These are phyloP conservation scores for Amblyjoppa fuscipennis DNA, from an alignment of 2,888 invertebrate genomes.

Conservation along the genomic window DNA sequence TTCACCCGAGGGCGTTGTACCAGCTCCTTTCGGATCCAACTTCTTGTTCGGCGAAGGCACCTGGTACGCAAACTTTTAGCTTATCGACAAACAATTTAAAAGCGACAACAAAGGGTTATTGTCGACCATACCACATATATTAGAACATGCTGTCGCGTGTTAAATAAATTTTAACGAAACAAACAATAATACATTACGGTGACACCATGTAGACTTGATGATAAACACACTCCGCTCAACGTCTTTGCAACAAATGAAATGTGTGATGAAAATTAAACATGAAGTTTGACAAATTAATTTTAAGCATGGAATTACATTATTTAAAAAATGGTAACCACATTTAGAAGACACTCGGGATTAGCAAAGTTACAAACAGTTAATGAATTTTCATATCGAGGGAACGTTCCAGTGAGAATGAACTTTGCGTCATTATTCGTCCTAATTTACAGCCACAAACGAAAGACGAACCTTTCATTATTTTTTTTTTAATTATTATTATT, in stretches of 20 bases:
- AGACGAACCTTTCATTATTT: neutral
- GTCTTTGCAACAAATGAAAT: slow-evolving; percentile 31
- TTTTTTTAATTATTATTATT: too few species aligned
- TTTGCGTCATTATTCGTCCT: neutral
- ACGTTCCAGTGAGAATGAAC: neutral
- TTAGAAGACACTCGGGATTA: neutral
- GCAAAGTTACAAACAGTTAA: neutral
- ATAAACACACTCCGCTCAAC: slow-evolving; percentile 9
- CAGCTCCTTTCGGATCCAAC: slow-evolving; percentile 86
- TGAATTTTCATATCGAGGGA: neutral
- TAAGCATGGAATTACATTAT: slow-evolving; percentile 22
- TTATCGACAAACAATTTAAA: slow-evolving; percentile 34
- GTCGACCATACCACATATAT: slow-evolving; percentile 80
- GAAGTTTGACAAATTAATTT: slow-evolving; percentile 9
- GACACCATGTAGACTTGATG: slow-evolving; percentile 27
- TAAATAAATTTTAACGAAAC: slow-evolving; percentile 35
- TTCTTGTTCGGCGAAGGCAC: slow-evolving; percentile 89
- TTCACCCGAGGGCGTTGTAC: slow-evolving; percentile 93
- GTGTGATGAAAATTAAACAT: slow-evolving; percentile 31
- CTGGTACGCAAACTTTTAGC: slow-evolving; percentile 74
- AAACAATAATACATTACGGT: slow-evolving; percentile 22
- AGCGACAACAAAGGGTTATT: slow-evolving; percentile 46
- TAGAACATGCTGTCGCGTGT: slow-evolving; percentile 81
- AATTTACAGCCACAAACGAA: neutral
- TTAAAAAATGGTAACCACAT: neutral